Conservation (phyloP, 1,140 invertebrate genomes). For the Dolichoris vasculosae region DNA sequence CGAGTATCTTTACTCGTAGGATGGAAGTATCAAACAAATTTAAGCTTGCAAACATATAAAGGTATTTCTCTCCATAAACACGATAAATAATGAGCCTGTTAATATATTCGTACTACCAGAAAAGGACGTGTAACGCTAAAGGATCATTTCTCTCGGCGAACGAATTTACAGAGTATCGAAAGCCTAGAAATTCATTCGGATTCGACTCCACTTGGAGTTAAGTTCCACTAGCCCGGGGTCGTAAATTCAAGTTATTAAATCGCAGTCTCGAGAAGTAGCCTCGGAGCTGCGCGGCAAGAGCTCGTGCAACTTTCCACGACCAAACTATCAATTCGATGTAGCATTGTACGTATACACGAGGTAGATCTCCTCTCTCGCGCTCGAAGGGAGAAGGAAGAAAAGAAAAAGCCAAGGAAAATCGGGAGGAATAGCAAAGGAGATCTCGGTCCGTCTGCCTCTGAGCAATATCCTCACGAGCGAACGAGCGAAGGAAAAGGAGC, state of each 20-base stretch:
- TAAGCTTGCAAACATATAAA: too few relatives aligned
- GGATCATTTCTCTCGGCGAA: too few relatives aligned
- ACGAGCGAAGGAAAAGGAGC: conserved; percentile 16
- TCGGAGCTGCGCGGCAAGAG: neutral
- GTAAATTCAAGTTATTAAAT: conserved; percentile 45
- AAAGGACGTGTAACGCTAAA: too few relatives aligned
- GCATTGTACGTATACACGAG: neutral
- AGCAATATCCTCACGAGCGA: conserved; percentile 15
- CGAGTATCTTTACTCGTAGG: too few relatives aligned
- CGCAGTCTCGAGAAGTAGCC: neutral
- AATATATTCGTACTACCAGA: too few relatives aligned
- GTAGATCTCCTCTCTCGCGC: neutral
- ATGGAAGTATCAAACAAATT: too few relatives aligned
- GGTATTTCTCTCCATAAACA: too few relatives aligned
- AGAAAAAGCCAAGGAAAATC: neutral
- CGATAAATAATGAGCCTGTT: too few relatives aligned
- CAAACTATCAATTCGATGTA: conserved; percentile 28
- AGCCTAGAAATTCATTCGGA: neutral
- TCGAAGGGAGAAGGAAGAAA: neutral
- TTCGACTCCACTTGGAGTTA: neutral
- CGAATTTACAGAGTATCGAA: too few relatives aligned
- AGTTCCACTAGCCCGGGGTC: neutral
- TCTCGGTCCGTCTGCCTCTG: conserved; percentile 16
- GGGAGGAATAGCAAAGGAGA: neutral
- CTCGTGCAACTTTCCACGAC: neutral